phyloP scores from a whole-genome alignment of 2,113 vertebrate species.

The Muntiacus reevesi region DNA sequence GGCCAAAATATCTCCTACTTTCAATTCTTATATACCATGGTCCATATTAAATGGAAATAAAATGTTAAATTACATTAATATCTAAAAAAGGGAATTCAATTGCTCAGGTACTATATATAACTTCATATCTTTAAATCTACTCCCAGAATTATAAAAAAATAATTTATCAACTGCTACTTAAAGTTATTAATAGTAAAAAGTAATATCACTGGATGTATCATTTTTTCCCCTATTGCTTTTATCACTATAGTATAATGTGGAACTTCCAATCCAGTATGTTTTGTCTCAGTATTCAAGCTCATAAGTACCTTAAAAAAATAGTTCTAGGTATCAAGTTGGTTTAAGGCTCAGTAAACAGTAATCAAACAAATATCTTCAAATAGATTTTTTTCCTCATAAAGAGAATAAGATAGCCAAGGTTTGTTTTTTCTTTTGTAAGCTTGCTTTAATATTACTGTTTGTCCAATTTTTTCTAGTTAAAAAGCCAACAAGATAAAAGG shows the following conservation, averaged over 20 bases:
- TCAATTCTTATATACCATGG: conserved; percentile 1
- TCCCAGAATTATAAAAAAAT: conserved; percentile 23
- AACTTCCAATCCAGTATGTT: conserved; percentile 12
- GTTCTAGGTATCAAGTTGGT: conserved; percentile 48
- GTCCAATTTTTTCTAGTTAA: background rate
- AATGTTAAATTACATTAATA: conserved; percentile 5
- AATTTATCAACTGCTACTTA: conserved; percentile 6
- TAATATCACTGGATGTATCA: background rate
- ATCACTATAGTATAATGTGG: conserved; percentile 15
- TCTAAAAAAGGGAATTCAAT: conserved; percentile 9
- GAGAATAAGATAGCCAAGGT: background rate
- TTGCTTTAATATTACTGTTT: background rate
- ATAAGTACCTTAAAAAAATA: conserved; percentile 57
- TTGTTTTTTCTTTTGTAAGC: conserved; percentile 16
- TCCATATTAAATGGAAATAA: conserved; percentile 39
- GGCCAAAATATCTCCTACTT: conserved; percentile 26
- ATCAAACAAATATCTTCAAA: conserved; percentile 28
- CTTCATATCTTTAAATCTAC: conserved; percentile 33
- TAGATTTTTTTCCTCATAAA: conserved; percentile 37
- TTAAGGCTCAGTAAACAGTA: conserved; percentile 64
- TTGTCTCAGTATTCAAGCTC: conserved; percentile 24
- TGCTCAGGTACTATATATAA: background rate
- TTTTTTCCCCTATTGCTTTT: conserved; percentile 41
- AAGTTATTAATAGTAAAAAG: background rate
- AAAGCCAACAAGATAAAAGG: background rate